These are phyloP conservation scores for Mus spicilegus DNA, from an alignment of 2,113 vertebrate genomes.

Conservation along the genomic window DNA sequence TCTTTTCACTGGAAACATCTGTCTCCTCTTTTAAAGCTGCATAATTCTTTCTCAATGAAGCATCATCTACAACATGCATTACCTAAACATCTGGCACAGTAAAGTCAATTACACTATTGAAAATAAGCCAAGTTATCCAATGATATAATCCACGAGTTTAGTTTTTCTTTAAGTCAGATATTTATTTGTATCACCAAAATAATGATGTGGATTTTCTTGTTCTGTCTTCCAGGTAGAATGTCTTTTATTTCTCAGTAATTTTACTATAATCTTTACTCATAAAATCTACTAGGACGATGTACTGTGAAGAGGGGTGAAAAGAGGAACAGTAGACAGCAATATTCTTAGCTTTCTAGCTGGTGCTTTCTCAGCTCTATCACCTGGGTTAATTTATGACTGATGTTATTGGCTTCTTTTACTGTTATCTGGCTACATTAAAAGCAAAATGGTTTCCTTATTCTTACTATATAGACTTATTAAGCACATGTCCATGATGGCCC, in stretches of 20 bases:
- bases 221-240: not conserved
- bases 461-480: not conserved
- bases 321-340: not conserved
- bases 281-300: not conserved
- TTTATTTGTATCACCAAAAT: not conserved
- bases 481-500: not conserved
- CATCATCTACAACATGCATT: slow-evolving; percentile 38
- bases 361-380: not conserved
- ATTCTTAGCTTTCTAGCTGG: not conserved
- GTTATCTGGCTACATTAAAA: not conserved
- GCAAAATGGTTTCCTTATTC: not conserved
- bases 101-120: slow-evolving; percentile 63
- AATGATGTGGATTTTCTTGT: not conserved
- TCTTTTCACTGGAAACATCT: slow-evolving; percentile 65
- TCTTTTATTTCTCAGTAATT: not conserved
- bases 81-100: slow-evolving; percentile 71
- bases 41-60: slow-evolving; percentile 72
- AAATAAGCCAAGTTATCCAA: slow-evolving; percentile 53
- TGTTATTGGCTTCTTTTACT: not conserved
- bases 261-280: not conserved
- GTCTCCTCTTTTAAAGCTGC: slow-evolving; percentile 60
- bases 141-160: not conserved
- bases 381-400: not conserved
- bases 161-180: not conserved
- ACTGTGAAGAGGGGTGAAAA: not conserved